Evolutionary conservation across 2,113 vertebrate species (phyloP).

Genomic region (Ammodytes dubius): DNA sequence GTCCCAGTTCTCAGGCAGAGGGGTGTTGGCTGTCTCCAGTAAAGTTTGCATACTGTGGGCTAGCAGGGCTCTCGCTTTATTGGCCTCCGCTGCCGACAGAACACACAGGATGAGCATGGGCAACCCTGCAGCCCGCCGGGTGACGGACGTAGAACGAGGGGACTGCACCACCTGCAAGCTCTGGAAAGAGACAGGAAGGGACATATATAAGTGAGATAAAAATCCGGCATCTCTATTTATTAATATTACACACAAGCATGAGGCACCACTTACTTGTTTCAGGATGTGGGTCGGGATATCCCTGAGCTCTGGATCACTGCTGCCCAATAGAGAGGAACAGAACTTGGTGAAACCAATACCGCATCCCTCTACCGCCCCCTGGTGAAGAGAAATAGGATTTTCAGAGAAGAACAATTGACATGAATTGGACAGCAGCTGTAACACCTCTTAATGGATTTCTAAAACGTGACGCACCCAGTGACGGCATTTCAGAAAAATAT

Average conservation of each 20-base stretch:
- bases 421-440: neutral
- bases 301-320: slow-evolving; percentile 76
- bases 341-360: slow-evolving; percentile 88
- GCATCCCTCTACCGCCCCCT: slow-evolving; percentile 91
- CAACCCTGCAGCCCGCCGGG: slow-evolving; percentile 88
- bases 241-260: neutral
- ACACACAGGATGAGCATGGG: slow-evolving; percentile 92
- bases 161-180: slow-evolving; percentile 84
- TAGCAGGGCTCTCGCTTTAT: slow-evolving; percentile 81
- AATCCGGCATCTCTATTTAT: neutral
- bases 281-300: slow-evolving; percentile 85
- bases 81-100: slow-evolving; percentile 83
- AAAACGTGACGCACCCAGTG: slow-evolving; percentile 88
- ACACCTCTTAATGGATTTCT: neutral
- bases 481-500: slow-evolving; percentile 91
- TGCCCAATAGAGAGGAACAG: slow-evolving; percentile 83
- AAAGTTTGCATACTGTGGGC: slow-evolving; percentile 80
- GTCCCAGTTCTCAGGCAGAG: slow-evolving; percentile 86
- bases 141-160: slow-evolving; percentile 87
- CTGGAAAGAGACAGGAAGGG: slow-evolving; percentile 58
- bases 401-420: neutral
- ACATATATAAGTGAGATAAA: neutral
- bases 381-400: slow-evolving; percentile 20
- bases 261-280: slow-evolving; percentile 81
- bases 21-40: slow-evolving; percentile 78